Conservation (phyloP, 2,797 vertebrate genomes). For the Kryptolebias ocellatus region DNA sequence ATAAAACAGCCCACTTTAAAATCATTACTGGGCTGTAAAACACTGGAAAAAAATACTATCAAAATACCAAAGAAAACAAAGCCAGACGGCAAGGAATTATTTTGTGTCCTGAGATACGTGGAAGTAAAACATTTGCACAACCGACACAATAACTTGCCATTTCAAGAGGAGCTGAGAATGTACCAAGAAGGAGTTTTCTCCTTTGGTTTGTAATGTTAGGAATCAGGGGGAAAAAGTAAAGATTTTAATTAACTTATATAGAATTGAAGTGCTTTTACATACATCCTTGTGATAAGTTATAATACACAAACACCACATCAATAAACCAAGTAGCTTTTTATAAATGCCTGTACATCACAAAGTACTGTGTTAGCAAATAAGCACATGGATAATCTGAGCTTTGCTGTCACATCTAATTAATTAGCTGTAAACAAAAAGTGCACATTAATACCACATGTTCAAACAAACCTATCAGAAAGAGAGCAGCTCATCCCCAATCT, state of each 20-base stretch:
- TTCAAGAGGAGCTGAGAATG: constrained; percentile 18
- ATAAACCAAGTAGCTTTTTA: constrained; percentile 29
- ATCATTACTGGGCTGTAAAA: constrained; percentile 76
- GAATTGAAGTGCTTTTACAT: constrained; percentile 16
- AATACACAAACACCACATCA: constrained; percentile 33
- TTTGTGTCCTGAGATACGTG: constrained; percentile 56
- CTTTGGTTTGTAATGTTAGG: constrained; percentile 24
- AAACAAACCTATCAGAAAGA: constrained; percentile 40
- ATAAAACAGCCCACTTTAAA: constrained; percentile 75
- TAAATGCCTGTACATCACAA: constrained; percentile 15
- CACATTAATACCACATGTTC: constrained; percentile 47
- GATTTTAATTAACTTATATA: constrained; percentile 23
- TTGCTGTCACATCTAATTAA: constrained; percentile 58
- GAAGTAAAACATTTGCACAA: constrained; percentile 70
- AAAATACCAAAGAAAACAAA: constrained; percentile 73
- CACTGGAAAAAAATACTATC: constrained; percentile 67
- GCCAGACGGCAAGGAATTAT: constrained; percentile 60
- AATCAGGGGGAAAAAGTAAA: neutral
- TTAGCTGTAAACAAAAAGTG: constrained; percentile 37
- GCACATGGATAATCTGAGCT: constrained; percentile 39
- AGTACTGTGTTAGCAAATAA: constrained; percentile 18
- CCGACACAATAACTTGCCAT: constrained; percentile 40
- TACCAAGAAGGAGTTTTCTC: constrained; percentile 27
- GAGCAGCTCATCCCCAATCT: constrained; percentile 34
- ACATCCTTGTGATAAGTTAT: constrained; percentile 34